Base-by-base conservation (phyloP, 2,797 vertebrate genomes). In the Morelia viridis region DNA sequence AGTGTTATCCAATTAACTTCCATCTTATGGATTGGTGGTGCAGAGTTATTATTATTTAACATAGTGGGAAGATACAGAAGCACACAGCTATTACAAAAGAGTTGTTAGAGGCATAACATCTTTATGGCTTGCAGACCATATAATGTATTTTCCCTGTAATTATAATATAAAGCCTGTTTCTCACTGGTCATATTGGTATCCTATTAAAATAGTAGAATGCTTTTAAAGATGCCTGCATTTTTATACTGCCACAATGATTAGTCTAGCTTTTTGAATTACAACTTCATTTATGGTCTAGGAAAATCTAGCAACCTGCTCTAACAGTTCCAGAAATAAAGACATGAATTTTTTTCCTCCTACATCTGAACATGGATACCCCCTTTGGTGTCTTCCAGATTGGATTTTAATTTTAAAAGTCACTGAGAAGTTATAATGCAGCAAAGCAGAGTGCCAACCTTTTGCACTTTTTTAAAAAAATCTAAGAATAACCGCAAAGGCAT, bases 181-280 rank as follows among this genome's bases (percentile, higher is more conserved):
- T 58, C 8, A 26, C 65, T 87, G 13, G 13, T 50, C 89, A 5
- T 57, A 58, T 65, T 4, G 31, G n/a, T 80, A 46, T 26, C 10
- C 62, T 92, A 86, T 83, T 88, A 89, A 86, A 89, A 50, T 12
- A 50, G 53, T 26, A 19, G 61, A 85, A 2, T 80, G 58, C 28
- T 91, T 92, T 92, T 91, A 90, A 93, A 53, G 0, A 1, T 26
- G 5, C 31, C 83, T 41, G 85, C 88, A 65, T 31, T 89, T 91
- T 91, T 91, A 60, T 64, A 76, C 13, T 12, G 24, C 65, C 35
- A 17, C 17, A 91, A 88, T 68, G 84, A 89, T 84, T 91, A 41
- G 26, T n/a, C 15, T 64, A 91, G n/a, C 10, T n/a, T 41, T 41
- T n/a, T 46, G 31, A 8, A 24, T 89, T 58, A 35, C 53, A 85